phyloP scores from a whole-genome alignment of 2,797 vertebrate genomes.

The Pelobates cultripes region DNA sequence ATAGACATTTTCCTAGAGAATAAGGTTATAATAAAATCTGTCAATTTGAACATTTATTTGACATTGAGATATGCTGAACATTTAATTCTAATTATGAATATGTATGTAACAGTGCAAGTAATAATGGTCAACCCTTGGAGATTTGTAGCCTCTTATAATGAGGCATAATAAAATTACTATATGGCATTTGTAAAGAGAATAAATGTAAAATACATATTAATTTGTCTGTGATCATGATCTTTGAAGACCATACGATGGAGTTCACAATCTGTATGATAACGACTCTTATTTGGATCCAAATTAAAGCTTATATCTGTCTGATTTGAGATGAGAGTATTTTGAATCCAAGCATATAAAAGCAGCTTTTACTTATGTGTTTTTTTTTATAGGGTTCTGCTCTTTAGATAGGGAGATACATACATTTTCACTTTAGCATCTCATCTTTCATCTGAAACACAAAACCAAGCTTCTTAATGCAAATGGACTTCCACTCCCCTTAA shows the following conservation, averaged over 20 bases:
- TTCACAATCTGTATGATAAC: background rate
- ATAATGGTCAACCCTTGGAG: conserved; percentile 29
- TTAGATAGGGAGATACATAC: too few relatives aligned
- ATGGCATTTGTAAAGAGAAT: background rate
- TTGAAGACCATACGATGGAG: background rate
- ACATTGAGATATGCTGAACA: background rate
- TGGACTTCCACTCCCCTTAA: too few relatives aligned
- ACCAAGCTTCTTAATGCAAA: too few relatives aligned
- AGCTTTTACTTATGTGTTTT: too few relatives aligned
- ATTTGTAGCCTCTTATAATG: background rate
- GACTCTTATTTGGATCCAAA: background rate
- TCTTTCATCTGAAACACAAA: too few relatives aligned
- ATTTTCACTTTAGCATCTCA: too few relatives aligned
- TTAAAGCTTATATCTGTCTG: too few relatives aligned
- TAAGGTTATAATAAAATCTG: too few relatives aligned
- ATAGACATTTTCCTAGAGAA: too few relatives aligned
- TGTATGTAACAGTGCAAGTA: background rate
- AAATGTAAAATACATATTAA: conserved; percentile 10
- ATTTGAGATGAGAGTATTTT: background rate
- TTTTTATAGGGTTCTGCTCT: too few relatives aligned
- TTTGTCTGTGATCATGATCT: background rate
- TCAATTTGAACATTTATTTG: background rate
- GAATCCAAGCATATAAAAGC: too few relatives aligned
- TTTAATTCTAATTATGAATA: background rate
- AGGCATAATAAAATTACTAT: background rate